Conservation (phyloP, 1,140 invertebrate species). For the Procambarus clarkii region DNA sequence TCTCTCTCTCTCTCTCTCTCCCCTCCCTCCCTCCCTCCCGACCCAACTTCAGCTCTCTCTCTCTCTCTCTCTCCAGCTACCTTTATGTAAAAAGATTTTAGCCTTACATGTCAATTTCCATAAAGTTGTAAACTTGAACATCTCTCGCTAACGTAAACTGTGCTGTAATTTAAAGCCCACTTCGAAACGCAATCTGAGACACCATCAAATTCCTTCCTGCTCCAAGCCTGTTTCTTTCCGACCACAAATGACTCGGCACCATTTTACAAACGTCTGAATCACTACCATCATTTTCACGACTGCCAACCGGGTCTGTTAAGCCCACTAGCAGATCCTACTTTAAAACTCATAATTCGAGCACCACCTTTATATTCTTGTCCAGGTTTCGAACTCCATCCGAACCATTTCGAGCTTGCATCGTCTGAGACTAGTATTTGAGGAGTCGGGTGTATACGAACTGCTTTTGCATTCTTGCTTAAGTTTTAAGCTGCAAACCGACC, state of each 20-base stretch:
- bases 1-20: no score
- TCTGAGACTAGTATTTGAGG: no score
- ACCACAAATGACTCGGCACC: constrained; percentile 34
- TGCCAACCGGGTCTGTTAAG: background rate
- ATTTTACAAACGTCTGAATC: constrained; percentile 26
- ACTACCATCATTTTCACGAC: constrained; percentile 31
- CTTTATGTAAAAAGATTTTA: no score
- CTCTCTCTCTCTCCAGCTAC: no score
- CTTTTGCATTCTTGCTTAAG: no score
- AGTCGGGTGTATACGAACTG: no score
- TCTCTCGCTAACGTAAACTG: constrained; percentile 18
- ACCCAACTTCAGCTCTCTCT: no score
- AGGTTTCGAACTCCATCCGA: background rate
- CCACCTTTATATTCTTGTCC: constrained; percentile 29
- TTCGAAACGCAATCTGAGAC: constrained; percentile 24
- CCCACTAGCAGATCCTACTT: background rate
- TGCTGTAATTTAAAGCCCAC: constrained; percentile 15
- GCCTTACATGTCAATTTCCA: background rate
- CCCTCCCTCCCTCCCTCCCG: background rate
- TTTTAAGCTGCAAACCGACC: no score
- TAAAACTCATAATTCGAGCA: constrained; percentile 27
- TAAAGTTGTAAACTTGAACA: background rate
- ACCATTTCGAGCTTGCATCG: background rate
- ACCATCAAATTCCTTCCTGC: constrained; percentile 34
- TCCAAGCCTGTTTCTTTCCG: constrained; percentile 24